Evolutionary conservation across 2,113 vertebrate genomes (phyloP), one percentile per base, ranked within the genome.

Genomic region (Collichthys lucidus): DNA sequence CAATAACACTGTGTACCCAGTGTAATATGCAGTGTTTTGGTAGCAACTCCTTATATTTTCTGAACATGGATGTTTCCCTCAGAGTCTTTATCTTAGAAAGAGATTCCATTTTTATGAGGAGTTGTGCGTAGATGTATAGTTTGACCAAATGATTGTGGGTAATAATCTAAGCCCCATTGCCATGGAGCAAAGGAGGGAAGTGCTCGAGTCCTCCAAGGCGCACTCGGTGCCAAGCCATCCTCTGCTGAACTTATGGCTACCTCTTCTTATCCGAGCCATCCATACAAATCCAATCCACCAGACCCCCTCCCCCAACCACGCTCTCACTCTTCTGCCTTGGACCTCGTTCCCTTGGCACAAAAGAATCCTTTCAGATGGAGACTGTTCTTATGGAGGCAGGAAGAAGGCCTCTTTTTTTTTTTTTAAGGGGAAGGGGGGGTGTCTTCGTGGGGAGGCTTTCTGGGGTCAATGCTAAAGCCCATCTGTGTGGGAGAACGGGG

Each of bases 281-380:
- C 88, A 90, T 83, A 88, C 89, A 89, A 87, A 92, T 87, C 66
- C 70, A 62, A 81, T 67, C 77, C 60, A 22, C 29, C n/a, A 75
- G 31, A 74, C 59, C 91, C 88, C 90, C 84, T 89, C 91, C 92
- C 92, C 91, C 90, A 84, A 72, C 86, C 88, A 77, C 67, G 26
- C 84, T 83, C 67, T 79, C 83, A 63, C 79, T 90, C 80, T 85
- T 82, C 77, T 44, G 86, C 83, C 74, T 84, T 91, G 90, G 89
- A 91, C 80, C 79, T 82, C 68, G 50, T 88, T 90, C 86, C 82
- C 47, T 44, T 22, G 55, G 74, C 85, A 95, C 93, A 95, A 95
- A 94, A 92, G 90, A 90, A 85, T 86, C 90, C 91, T 93, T 95
- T 95, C 88, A 95, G 84, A 92, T 91, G 82, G 74, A 90, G 83